Conservation (phyloP, 2,888 invertebrate species). For the Ectobius pallidus region DNA sequence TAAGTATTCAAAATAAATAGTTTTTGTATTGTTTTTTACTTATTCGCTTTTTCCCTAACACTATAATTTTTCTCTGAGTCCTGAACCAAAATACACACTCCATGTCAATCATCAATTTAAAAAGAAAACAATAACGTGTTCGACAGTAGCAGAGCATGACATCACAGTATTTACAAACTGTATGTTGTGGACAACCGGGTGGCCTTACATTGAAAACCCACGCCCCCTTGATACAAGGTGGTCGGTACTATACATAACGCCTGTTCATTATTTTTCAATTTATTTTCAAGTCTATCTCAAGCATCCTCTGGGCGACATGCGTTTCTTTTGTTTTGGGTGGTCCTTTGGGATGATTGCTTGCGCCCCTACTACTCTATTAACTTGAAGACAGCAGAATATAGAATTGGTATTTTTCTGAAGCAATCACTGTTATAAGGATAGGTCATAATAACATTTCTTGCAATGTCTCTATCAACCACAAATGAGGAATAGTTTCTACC, state of each 20-base stretch:
- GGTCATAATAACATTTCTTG: neutral
- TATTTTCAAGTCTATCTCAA: constrained; percentile 28
- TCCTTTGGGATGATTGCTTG: neutral
- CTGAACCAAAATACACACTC: too few relatives aligned
- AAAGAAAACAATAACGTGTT: too few relatives aligned
- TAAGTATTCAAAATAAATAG: too few relatives aligned
- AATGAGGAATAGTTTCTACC: too few relatives aligned
- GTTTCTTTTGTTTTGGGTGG: constrained; percentile 24
- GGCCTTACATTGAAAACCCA: neutral
- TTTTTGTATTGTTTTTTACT: too few relatives aligned
- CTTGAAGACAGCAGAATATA: neutral
- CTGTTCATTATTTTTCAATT: constrained; percentile 30
- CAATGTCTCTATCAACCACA: constrained; percentile 13
- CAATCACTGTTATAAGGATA: neutral
- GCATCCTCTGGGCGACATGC: constrained; percentile 16
- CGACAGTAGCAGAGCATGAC: too few relatives aligned
- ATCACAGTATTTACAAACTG: too few relatives aligned
- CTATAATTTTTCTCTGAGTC: too few relatives aligned
- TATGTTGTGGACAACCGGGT: neutral
- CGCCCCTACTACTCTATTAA: neutral
- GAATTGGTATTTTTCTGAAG: neutral
- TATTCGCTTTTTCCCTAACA: too few relatives aligned
- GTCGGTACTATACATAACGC: constrained; percentile 3
- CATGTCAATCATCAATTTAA: too few relatives aligned
- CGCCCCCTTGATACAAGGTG: constrained; percentile 12